Percentiles rank a stretch among this genome's conserved stretches.
These are phyloP conservation scores for Melanargia galathea DNA, from an alignment of 2,888 invertebrate genomes.

Conservation along the genomic window DNA sequence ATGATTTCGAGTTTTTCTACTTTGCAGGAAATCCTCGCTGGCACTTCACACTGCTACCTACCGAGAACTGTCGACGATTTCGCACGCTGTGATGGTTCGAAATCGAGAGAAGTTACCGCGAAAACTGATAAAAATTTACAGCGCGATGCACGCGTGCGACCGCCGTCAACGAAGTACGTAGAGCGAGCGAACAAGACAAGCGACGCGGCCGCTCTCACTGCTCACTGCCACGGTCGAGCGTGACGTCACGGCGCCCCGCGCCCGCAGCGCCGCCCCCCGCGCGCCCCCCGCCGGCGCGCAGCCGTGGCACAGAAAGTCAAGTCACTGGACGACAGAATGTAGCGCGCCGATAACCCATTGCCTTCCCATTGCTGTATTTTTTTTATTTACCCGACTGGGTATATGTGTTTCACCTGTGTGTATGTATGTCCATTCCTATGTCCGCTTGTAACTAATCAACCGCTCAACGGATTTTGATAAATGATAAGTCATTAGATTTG, in stretches of 20 bases:
- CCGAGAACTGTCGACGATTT: slow-evolving; percentile 61
- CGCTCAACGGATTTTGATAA: too few species aligned
- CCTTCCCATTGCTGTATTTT: slow-evolving; percentile 49
- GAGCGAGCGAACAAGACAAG: slow-evolving; percentile 67
- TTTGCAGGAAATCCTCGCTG: slow-evolving; percentile 53
- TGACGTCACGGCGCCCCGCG: slow-evolving; percentile 73
- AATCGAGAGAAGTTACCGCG: slow-evolving; percentile 62
- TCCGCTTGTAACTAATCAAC: too few species aligned
- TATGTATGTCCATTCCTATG: too few species aligned
- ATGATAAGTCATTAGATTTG: too few species aligned
- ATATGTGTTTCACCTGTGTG: too few species aligned
- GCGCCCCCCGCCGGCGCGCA: slow-evolving; percentile 54
- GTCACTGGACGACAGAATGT: slow-evolving; percentile 73
- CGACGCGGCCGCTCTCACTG: slow-evolving; percentile 79
- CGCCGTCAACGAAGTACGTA: slow-evolving; percentile 76
- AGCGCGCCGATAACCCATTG: slow-evolving; percentile 75
- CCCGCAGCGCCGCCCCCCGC: slow-evolving; percentile 48
- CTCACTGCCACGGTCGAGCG: slow-evolving; percentile 81
- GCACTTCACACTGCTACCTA: slow-evolving; percentile 69
- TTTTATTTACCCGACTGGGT: too few species aligned
- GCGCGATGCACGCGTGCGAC: slow-evolving; percentile 77
- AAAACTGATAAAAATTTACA: slow-evolving; percentile 55
- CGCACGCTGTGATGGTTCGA: slow-evolving; percentile 50
- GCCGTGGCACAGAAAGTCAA: slow-evolving; percentile 78
- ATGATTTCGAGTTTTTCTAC: slow-evolving; percentile 47